Evolutionary conservation across 1,140 invertebrate species (phyloP).

Genomic region (Paralvinella palmiformis): DNA sequence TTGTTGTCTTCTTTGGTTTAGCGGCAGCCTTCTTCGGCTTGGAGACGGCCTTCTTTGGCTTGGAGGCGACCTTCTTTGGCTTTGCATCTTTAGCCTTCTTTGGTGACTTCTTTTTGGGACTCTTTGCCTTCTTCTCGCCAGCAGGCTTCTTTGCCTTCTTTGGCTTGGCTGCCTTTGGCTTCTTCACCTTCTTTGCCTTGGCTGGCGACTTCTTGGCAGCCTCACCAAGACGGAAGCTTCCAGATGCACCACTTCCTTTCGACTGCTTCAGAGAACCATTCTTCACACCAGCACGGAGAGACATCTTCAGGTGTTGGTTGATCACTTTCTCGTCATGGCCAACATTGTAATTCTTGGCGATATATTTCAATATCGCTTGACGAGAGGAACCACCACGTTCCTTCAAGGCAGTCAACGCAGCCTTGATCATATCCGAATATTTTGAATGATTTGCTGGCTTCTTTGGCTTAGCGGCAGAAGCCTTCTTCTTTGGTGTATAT

Average conservation of each 20-base stretch:
- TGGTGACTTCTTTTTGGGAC: conserved; percentile 15
- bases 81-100: neutral
- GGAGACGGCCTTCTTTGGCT: conserved; percentile 30
- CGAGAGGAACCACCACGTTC: conserved; percentile 39
- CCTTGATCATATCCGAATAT: conserved; percentile 23
- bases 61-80: conserved; percentile 19
- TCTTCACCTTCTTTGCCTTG: conserved; percentile 25
- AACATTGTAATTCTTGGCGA: conserved; percentile 44
- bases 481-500: too few relatives aligned
- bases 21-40: conserved; percentile 27
- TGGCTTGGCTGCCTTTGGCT: conserved; percentile 25
- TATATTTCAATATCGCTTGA: conserved; percentile 47
- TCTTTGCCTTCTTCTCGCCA: too few relatives aligned
- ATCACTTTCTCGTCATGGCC: conserved; percentile 33
- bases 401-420: conserved; percentile 18
- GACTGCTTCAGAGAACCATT: conserved; percentile 35
- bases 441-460: conserved; percentile 31
- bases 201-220: conserved; percentile 21
- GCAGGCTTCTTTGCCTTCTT: too few relatives aligned
- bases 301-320: conserved; percentile 35
- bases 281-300: conserved; percentile 34
- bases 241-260: conserved; percentile 44
- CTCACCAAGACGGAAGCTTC: conserved; percentile 47
- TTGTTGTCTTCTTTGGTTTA: too few relatives aligned
- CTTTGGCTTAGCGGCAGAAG: too few relatives aligned